Evolutionary conservation across 2,888 invertebrate genomes (phyloP).

Genomic region (Epiblema foenella): DNA sequence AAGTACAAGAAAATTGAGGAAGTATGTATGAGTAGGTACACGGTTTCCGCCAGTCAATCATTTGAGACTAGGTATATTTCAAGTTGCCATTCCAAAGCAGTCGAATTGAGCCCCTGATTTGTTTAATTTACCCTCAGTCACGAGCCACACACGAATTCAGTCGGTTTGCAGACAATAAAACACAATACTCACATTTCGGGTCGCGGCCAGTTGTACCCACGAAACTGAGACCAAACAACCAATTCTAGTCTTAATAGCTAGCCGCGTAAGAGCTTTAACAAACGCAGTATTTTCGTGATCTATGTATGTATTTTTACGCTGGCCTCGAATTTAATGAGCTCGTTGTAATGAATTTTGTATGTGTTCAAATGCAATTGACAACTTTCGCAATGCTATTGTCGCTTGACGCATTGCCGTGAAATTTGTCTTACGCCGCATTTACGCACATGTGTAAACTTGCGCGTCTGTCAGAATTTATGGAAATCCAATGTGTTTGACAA

Average conservation of each 20-base stretch:
- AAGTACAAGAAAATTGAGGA: no score
- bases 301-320: slow-evolving; percentile 63
- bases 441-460: no score
- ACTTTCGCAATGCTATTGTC: slow-evolving; percentile 52
- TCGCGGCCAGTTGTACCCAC: slow-evolving; percentile 62
- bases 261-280: neutral
- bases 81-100: neutral
- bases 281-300: neutral
- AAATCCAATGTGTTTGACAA: no score
- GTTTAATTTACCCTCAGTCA: slow-evolving; percentile 39
- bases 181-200: slow-evolving; percentile 55
- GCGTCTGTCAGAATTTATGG: no score
- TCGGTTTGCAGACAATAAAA: slow-evolving; percentile 39
- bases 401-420: slow-evolving; percentile 49
- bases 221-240: neutral
- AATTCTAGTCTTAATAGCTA: slow-evolving; percentile 2
- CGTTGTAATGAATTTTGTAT: slow-evolving; percentile 56
- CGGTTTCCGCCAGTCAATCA: no score
- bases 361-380: slow-evolving; percentile 53
- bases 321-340: slow-evolving; percentile 66
- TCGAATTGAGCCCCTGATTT: slow-evolving; percentile 5
- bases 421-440: slow-evolving; percentile 43
- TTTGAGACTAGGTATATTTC: neutral
- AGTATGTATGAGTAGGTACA: no score
- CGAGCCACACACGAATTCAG: slow-evolving; percentile 38